Conservation (phyloP, 2,888 invertebrate genomes). For the Deladenus siricidicola region DNA sequence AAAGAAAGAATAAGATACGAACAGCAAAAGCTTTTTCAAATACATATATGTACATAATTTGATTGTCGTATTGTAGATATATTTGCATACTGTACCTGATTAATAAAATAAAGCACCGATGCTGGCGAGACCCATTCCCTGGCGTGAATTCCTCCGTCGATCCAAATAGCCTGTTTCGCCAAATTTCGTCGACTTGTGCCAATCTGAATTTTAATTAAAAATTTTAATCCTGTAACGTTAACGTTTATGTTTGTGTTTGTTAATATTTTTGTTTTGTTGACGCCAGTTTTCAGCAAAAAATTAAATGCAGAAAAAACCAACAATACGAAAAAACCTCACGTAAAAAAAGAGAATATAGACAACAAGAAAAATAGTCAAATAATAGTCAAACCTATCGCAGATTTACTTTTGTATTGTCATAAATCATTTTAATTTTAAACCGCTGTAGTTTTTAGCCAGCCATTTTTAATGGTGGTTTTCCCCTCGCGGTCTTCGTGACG, state of each 20-base stretch:
- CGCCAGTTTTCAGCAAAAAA: not conserved
- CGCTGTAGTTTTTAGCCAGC: not conserved
- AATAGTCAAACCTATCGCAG: too few species aligned
- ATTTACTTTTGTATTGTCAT: too few species aligned
- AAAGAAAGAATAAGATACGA: not conserved
- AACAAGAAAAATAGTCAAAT: too few species aligned
- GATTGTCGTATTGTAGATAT: too few species aligned
- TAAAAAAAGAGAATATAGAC: too few species aligned
- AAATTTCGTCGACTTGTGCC: conserved; percentile 18
- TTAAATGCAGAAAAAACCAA: too few species aligned
- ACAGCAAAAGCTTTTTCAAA: not conserved
- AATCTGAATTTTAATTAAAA: conserved; percentile 20
- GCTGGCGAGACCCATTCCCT: conserved; percentile 49
- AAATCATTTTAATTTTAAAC: too few species aligned
- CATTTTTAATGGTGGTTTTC: not conserved
- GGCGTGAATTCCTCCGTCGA: conserved; percentile 40
- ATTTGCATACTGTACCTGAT: conserved; percentile 27
- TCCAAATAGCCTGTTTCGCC: conserved; percentile 33
- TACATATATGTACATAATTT: too few species aligned
- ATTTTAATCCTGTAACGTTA: not conserved
- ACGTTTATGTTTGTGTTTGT: too few species aligned
- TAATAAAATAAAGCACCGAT: conserved; percentile 48
- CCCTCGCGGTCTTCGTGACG: too few species aligned
- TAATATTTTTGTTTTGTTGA: not conserved
- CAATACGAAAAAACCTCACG: not conserved